Conservation (phyloP, 1,140 invertebrate species). For the Diabrotica virgifera region DNA sequence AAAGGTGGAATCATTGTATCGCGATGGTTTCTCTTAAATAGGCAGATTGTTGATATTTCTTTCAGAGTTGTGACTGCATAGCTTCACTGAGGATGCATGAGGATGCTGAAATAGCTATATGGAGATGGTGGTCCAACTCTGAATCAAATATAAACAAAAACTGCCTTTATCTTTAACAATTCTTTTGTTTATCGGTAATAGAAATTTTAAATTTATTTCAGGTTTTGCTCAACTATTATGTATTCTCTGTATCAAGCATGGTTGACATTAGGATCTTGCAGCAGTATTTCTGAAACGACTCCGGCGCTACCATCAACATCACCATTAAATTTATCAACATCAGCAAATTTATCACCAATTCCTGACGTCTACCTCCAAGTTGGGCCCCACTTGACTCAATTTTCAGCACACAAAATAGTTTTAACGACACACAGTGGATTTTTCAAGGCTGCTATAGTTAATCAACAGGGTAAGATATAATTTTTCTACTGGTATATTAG, state of each 20-base stretch:
- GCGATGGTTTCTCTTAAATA: no score
- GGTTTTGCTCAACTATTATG: slow-evolving; percentile 44
- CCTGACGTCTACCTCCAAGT: slow-evolving; percentile 65
- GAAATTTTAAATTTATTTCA: no score
- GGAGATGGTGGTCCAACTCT: no score
- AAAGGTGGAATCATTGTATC: no score
- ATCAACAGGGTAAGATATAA: slow-evolving; percentile 36
- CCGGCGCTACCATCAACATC: slow-evolving; percentile 39
- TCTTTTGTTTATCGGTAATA: no score
- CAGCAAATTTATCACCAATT: slow-evolving; percentile 45
- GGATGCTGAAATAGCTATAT: no score
- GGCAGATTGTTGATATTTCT: no score
- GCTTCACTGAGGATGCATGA: no score
- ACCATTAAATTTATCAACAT: slow-evolving; percentile 41
- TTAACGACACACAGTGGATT: slow-evolving; percentile 72
- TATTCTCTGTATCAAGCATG: slow-evolving; percentile 67
- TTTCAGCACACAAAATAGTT: slow-evolving; percentile 64
- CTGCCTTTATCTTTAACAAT: no score
- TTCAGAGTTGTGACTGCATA: no score
- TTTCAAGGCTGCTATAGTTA: slow-evolving; percentile 55
- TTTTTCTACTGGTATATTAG: background rate
- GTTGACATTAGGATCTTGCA: slow-evolving; percentile 46
- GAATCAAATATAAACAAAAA: no score
- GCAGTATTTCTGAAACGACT: slow-evolving; percentile 26
- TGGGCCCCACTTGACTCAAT: slow-evolving; percentile 61